Evolutionary conservation across 2,113 vertebrate species (phyloP).

Genomic region (Trogon surrucura): DNA sequence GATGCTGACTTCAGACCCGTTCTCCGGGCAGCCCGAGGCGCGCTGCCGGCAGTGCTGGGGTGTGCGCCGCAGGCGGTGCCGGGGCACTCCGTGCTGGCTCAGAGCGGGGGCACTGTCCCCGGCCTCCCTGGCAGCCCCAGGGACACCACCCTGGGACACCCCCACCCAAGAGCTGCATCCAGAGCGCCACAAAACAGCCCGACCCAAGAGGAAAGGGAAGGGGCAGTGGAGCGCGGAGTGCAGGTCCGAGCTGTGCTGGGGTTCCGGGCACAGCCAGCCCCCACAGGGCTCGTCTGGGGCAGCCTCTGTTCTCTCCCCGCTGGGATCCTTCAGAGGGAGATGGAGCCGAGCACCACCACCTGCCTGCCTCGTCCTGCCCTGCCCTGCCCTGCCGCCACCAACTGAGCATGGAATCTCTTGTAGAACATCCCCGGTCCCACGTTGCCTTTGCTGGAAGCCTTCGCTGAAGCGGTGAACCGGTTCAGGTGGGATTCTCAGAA

Average conservation of each 20-base stretch:
- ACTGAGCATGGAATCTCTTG: neutral
- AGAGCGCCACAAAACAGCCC: too few relatives aligned
- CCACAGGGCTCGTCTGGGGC: too few relatives aligned
- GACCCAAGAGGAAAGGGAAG: too few relatives aligned
- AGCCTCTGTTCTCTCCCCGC: neutral
- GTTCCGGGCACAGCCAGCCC: neutral
- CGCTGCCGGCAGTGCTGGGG: neutral
- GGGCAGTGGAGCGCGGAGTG: too few relatives aligned
- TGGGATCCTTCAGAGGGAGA: neutral
- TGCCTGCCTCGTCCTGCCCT: rapidly evolving
- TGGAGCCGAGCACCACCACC: rapidly evolving
- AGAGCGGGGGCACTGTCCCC: rapidly evolving
- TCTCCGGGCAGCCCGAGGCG: rapidly evolving
- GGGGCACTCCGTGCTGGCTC: neutral
- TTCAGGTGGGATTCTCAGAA: neutral
- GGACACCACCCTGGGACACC: neutral
- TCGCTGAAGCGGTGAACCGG: neutral
- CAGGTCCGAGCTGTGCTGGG: neutral
- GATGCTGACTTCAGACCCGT: neutral
- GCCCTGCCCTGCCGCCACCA: neutral
- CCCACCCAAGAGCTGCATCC: too few relatives aligned
- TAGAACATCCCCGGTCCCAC: neutral
- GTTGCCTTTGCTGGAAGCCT: neutral
- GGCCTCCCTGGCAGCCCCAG: neutral
- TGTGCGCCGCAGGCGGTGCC: rapidly evolving